These are phyloP conservation scores for Philonicus albiceps DNA, from an alignment of 2,888 invertebrate genomes.

Conservation along the genomic window DNA sequence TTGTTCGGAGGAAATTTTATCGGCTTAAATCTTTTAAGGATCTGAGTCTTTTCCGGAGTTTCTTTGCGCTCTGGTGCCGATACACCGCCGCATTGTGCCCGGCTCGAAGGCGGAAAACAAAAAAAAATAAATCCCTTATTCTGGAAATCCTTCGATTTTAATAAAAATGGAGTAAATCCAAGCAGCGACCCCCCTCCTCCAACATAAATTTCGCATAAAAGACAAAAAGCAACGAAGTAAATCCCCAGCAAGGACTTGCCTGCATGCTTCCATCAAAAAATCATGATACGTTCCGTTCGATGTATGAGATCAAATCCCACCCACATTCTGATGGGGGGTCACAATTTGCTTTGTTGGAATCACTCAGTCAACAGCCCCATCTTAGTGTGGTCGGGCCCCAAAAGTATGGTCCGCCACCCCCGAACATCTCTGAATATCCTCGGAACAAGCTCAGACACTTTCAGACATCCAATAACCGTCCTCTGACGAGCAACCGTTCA, in stretches of 20 bases:
- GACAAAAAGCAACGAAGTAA: background rate
- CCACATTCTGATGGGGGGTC: background rate
- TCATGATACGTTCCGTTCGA: background rate
- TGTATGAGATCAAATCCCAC: background rate
- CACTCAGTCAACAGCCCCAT: background rate
- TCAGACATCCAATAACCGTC: background rate
- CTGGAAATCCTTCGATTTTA: slow-evolving; percentile 1
- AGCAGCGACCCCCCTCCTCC: background rate
- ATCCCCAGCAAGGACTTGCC: background rate
- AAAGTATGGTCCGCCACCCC: background rate
- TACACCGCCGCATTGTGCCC: background rate
- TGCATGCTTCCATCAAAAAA: slow-evolving; percentile 9
- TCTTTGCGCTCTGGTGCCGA: background rate
- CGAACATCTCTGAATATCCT: background rate
- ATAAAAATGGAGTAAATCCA: background rate
- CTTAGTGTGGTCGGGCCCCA: background rate
- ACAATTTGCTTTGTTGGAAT: background rate
- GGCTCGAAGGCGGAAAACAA: background rate
- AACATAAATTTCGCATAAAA: slow-evolving; percentile 4
- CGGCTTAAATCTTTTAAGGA: background rate
- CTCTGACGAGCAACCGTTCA: background rate
- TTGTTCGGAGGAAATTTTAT: background rate
- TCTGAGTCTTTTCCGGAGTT: background rate
- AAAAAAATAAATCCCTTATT: background rate
- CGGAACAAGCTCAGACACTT: background rate